Percentiles rank a stretch among this genome's conserved stretches.
Conservation (phyloP, 2,797 vertebrate species). For the Melanitta fusca region DNA sequence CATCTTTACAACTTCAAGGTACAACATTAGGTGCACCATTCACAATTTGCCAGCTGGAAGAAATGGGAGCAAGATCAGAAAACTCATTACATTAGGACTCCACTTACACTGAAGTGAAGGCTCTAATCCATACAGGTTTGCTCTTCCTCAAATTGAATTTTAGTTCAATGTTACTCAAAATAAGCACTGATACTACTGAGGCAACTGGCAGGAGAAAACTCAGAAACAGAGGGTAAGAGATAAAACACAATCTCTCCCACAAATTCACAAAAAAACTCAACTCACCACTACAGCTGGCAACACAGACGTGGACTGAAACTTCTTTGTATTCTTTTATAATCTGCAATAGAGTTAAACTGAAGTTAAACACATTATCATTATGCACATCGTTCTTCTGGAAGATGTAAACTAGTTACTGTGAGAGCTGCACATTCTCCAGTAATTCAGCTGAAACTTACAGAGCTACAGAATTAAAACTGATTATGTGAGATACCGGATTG, state of each 20-base stretch:
- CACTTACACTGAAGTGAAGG: background rate
- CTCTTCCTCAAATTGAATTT: background rate
- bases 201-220: background rate
- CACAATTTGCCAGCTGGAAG: background rate
- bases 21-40: background rate
- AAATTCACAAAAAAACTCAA: background rate
- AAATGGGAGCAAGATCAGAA: background rate
- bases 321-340: constrained; percentile 90
- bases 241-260: background rate
- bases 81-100: background rate
- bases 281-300: constrained; percentile 92
- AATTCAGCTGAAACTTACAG: background rate
- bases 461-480: background rate
- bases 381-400: background rate
- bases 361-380: background rate
- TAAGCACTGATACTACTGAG: background rate
- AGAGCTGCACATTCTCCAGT: background rate
- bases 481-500: background rate
- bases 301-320: constrained; percentile 83
- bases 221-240: background rate
- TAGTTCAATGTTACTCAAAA: background rate
- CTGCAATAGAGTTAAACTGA: constrained; percentile 79
- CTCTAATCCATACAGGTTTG: background rate
- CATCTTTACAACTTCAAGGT: background rate
- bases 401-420: background rate